Percentiles rank a stretch among this genome's conserved stretches.
Evolutionary conservation across 2,888 invertebrate genomes (phyloP).

Genomic region (Megamerina dolium): DNA sequence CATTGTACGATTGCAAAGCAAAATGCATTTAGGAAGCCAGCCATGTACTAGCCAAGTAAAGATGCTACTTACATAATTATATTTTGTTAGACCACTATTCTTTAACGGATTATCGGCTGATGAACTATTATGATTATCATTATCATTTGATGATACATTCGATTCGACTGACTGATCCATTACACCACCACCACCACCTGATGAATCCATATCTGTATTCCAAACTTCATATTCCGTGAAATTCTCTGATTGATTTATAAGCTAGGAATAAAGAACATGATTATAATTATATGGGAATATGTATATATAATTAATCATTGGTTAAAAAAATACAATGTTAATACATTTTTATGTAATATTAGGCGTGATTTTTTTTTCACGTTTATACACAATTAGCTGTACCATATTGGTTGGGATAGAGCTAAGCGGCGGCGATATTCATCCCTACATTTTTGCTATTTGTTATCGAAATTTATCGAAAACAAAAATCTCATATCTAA

Average conservation of each 20-base stretch:
- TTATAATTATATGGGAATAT: background rate
- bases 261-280: conserved; percentile 25
- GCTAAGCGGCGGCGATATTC: too few species aligned
- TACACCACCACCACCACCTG: conserved; percentile 28
- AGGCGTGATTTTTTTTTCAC: too few species aligned
- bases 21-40: too few species aligned
- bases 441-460: too few species aligned
- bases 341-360: too few species aligned
- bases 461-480: too few species aligned
- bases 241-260: conserved; percentile 44
- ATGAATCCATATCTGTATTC: conserved; percentile 46
- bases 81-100: conserved; percentile 19
- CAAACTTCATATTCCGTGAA: conserved; percentile 45
- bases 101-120: conserved; percentile 39
- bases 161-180: conserved; percentile 46
- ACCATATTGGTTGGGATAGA: too few species aligned
- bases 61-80: conserved; percentile 30
- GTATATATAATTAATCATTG: background rate
- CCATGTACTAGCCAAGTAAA: too few species aligned
- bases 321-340: background rate
- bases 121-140: conserved; percentile 40
- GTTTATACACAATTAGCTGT: too few species aligned
- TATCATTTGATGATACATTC: conserved; percentile 43
- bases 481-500: too few species aligned
- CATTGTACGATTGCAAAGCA: too few species aligned